These are phyloP conservation scores for Lagopus muta DNA, from an alignment of 2,113 vertebrate species.

Conservation along the genomic window DNA sequence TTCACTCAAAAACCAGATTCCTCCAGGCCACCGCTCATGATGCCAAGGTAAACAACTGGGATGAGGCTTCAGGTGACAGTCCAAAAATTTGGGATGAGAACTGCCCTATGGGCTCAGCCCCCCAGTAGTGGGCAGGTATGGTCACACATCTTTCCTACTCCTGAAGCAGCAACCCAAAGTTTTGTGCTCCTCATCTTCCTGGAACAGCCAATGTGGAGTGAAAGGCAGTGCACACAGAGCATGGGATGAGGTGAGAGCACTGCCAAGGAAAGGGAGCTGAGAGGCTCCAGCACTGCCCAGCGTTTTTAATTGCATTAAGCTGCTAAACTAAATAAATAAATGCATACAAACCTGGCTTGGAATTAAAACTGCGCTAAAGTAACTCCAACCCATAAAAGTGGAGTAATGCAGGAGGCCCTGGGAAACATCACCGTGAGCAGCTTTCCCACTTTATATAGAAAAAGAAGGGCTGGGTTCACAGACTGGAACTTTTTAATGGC, in stretches of 20 bases:
- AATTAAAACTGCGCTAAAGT: neutral
- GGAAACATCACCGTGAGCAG: neutral
- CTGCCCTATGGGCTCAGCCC: neutral
- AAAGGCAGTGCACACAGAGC: neutral
- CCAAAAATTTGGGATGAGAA: neutral
- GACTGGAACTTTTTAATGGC: neutral
- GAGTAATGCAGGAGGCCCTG: neutral
- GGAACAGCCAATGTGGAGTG: fast-evolving
- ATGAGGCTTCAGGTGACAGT: neutral
- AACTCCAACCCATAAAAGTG: neutral
- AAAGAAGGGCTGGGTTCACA: neutral
- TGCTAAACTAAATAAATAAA: neutral
- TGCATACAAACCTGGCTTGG: neutral
- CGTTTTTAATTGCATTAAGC: neutral
- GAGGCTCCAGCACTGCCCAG: neutral
- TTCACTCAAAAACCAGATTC: neutral
- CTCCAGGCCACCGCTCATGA: neutral
- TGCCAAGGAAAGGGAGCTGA: neutral
- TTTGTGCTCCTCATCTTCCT: neutral
- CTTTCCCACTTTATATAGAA: neutral
- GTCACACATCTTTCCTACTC: neutral
- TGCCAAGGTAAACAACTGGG: neutral
- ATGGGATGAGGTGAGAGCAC: neutral
- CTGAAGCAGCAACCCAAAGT: neutral
- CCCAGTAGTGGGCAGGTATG: neutral